These are phyloP conservation scores for Nasonovia ribisnigri DNA, from an alignment of 2,888 invertebrate genomes.

Conservation along the genomic window DNA sequence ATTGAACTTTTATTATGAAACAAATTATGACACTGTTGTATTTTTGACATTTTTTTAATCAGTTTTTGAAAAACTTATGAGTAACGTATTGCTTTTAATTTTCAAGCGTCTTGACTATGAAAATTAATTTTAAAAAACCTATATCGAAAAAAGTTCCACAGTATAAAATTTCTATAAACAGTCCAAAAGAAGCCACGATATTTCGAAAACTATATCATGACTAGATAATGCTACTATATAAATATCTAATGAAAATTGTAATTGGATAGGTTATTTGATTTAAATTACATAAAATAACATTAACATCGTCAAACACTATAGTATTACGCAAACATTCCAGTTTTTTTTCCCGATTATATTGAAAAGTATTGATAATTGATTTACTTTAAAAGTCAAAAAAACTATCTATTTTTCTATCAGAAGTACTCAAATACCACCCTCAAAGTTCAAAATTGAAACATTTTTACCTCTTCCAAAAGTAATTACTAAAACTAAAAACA, in stretches of 20 bases:
- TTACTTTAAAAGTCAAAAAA: background rate
- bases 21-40: background rate
- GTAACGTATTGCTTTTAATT: background rate
- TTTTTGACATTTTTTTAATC: background rate
- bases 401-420: background rate
- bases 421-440: background rate
- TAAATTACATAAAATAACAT: no score
- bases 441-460: background rate
- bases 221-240: background rate
- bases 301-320: no score
- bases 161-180: background rate
- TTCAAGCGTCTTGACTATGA: background rate
- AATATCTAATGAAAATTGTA: no score
- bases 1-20: background rate
- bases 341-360: background rate
- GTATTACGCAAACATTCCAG: background rate
- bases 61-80: background rate
- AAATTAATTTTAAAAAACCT: background rate
- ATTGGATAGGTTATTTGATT: no score
- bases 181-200: background rate
- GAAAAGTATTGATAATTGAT: background rate
- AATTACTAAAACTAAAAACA: background rate
- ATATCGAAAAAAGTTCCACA: background rate
- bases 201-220: no score
- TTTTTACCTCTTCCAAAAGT: background rate